Evolutionary conservation across 2,113 vertebrate genomes (phyloP).

Genomic region (Corythaeola cristata): DNA sequence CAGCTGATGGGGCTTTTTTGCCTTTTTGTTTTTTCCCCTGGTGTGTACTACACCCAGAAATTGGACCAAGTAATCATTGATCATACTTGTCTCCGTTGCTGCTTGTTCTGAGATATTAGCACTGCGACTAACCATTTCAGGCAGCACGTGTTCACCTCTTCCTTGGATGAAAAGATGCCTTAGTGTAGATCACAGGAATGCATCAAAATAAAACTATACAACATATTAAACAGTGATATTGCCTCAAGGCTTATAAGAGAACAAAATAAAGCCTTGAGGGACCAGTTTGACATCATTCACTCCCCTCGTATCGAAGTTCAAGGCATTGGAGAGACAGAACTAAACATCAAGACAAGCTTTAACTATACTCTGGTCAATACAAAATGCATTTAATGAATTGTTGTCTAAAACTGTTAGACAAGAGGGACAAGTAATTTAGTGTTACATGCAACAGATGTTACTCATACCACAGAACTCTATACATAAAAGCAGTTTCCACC

Average conservation of each 20-base stretch:
- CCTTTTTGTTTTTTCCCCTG: neutral
- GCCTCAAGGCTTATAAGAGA: constrained; percentile 38
- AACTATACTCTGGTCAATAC: constrained; percentile 72
- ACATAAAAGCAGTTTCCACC: constrained; percentile 57
- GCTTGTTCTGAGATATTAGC: neutral
- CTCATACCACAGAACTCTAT: constrained; percentile 58
- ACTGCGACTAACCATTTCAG: neutral
- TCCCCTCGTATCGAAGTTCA: constrained; percentile 44
- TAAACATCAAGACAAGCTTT: constrained; percentile 79
- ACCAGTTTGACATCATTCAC: neutral
- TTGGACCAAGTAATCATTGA: neutral
- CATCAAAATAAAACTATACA: constrained; percentile 39
- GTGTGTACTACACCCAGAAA: neutral
- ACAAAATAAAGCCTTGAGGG: constrained; percentile 33
- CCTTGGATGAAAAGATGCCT: constrained; percentile 23
- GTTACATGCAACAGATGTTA: constrained; percentile 60
- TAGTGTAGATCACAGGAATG: constrained; percentile 48
- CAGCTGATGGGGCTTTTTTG: neutral
- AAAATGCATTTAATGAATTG: constrained; percentile 54
- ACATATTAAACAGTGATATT: constrained; percentile 4
- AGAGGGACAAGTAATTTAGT: constrained; percentile 62
- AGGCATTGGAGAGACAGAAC: constrained; percentile 66
- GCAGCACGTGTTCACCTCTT: constrained; percentile 42
- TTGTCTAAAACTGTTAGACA: constrained; percentile 49
- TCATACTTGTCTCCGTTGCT: neutral